A percentile compares a stretch with the other conserved stretches of the same genome.
Conservation (phyloP, 2,113 vertebrate species). For the Pogonocichla stellata region DNA sequence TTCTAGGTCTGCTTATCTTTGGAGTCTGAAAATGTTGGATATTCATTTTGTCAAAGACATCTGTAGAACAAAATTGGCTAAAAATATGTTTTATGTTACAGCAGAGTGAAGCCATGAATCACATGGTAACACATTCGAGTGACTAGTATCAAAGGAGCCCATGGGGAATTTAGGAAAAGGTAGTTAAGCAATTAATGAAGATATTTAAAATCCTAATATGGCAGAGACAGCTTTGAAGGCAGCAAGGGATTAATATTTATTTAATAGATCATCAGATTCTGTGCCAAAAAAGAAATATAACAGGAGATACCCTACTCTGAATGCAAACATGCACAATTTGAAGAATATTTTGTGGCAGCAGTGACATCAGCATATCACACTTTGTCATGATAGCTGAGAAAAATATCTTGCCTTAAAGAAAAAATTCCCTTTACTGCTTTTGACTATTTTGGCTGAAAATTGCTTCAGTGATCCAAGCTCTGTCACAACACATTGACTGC, state of each 20-base stretch:
- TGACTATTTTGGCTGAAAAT: slow-evolving; percentile 47
- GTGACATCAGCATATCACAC: slow-evolving; percentile 19
- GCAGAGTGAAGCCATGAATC: slow-evolving; percentile 70
- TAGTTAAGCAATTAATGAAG: slow-evolving; percentile 80
- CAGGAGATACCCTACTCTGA: slow-evolving; percentile 47
- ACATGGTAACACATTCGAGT: slow-evolving; percentile 69
- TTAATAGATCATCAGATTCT: slow-evolving; percentile 68
- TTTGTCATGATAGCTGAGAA: slow-evolving; percentile 37
- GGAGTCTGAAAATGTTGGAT: background rate
- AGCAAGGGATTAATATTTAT: slow-evolving; percentile 76
- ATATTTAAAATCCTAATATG: slow-evolving; percentile 77
- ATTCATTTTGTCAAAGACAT: slow-evolving; percentile 40
- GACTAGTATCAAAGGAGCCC: slow-evolving; percentile 64
- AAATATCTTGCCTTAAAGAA: slow-evolving; percentile 40
- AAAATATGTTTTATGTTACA: slow-evolving; percentile 54
- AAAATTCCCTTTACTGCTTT: slow-evolving; percentile 39
- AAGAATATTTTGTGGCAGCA: slow-evolving; percentile 44
- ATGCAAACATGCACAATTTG: slow-evolving; percentile 33
- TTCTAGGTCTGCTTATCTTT: background rate
- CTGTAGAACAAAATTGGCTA: slow-evolving; percentile 46
- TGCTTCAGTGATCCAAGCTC: slow-evolving; percentile 27
- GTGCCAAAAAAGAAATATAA: slow-evolving; percentile 64
- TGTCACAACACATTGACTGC: slow-evolving; percentile 42
- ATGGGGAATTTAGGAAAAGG: slow-evolving; percentile 68
- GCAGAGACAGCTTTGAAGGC: slow-evolving; percentile 68